Evolutionary conservation across 1,140 invertebrate species (phyloP).

Genomic region (Phortica variegata): DNA sequence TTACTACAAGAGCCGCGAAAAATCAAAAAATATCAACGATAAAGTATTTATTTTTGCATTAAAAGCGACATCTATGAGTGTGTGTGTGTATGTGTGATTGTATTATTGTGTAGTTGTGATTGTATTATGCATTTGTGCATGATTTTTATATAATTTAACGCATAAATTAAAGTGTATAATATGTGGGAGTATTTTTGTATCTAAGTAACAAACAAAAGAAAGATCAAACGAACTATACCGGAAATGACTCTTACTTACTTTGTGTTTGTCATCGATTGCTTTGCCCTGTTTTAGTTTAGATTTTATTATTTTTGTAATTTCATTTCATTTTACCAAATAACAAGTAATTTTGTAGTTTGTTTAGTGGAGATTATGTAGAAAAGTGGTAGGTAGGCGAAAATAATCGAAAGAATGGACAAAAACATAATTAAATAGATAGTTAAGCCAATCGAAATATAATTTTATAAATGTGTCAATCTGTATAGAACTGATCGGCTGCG

Average conservation of each 20-base stretch:
- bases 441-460: not conserved
- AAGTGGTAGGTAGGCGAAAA: slow-evolving; percentile 21
- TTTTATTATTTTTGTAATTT: slow-evolving; percentile 16
- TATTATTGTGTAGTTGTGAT: no score
- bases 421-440: not conserved
- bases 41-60: no score
- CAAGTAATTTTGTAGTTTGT: slow-evolving; percentile 11
- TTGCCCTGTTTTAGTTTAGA: slow-evolving; percentile 46
- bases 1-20: no score
- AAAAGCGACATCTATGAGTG: no score
- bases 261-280: slow-evolving; percentile 54
- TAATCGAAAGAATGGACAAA: slow-evolving; percentile 29
- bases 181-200: no score
- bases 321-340: slow-evolving; percentile 12
- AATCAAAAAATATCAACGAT: no score
- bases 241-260: slow-evolving; percentile 46
- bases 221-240: no score
- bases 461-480: not conserved
- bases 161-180: no score
- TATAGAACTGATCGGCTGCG: slow-evolving; percentile 14
- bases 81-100: no score
- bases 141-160: no score
- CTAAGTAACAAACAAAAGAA: no score
- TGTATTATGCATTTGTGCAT: no score
- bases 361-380: slow-evolving; percentile 16